Conservation (phyloP, 2,113 vertebrate species). For the Paradoxurus hermaphroditus region DNA sequence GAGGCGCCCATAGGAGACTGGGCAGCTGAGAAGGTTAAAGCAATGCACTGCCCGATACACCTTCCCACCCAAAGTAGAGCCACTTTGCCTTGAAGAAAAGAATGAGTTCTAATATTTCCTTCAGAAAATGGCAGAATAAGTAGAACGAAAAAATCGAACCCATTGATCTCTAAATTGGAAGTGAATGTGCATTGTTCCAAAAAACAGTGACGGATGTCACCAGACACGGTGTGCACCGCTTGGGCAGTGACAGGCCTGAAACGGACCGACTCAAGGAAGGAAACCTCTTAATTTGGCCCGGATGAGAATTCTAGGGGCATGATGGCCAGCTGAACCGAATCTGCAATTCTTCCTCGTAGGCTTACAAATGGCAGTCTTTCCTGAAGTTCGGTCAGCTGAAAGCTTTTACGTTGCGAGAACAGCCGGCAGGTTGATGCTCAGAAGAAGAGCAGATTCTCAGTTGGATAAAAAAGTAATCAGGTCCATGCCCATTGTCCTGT, state of each 20-base stretch:
- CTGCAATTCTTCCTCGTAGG: neutral
- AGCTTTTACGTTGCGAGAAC: neutral
- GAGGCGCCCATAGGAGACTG: fast-evolving
- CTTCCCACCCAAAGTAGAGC: neutral
- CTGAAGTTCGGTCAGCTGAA: neutral
- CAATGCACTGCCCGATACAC: neutral
- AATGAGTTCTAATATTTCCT: neutral
- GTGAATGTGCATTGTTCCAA: neutral
- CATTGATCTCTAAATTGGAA: neutral
- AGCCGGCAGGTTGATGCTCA: neutral
- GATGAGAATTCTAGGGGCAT: neutral
- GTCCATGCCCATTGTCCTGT: neutral
- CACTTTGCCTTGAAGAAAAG: neutral
- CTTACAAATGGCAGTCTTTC: neutral
- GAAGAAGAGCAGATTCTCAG: neutral
- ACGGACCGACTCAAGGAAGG: neutral
- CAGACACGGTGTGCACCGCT: fast-evolving
- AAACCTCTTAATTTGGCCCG: neutral
- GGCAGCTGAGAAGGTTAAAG: neutral
- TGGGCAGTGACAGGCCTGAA: neutral
- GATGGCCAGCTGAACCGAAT: neutral
- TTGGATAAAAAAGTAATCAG: neutral
- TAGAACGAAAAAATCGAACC: neutral
- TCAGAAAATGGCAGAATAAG: neutral
- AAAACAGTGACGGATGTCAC: neutral